A percentile compares a stretch with the other conserved stretches of the same genome.
Conservation (phyloP, 2,797 vertebrate genomes). For the Alectoris magna region DNA sequence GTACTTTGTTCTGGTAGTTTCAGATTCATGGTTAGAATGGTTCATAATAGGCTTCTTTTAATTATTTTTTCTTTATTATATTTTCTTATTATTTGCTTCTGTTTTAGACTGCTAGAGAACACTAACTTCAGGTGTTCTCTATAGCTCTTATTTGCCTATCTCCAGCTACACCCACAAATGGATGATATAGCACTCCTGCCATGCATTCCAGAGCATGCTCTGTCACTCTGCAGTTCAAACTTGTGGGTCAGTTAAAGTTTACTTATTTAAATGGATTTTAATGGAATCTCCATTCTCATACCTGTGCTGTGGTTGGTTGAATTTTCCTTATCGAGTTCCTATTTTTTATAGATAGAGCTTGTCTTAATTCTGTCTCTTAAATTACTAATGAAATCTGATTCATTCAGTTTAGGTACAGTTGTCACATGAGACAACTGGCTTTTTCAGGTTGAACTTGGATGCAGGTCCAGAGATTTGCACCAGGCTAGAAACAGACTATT, state of each 20-base stretch:
- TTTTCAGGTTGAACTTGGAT: neutral
- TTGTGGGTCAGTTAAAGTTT: neutral
- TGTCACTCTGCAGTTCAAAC: neutral
- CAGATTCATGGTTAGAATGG: neutral
- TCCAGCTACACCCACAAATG: neutral
- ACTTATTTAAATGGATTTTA: neutral
- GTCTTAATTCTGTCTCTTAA: neutral
- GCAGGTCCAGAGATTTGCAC: neutral
- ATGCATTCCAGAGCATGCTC: constrained; percentile 16
- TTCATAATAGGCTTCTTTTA: neutral
- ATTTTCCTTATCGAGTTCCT: neutral
- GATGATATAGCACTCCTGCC: constrained; percentile 52
- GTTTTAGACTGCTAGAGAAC: neutral
- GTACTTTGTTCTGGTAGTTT: neutral
- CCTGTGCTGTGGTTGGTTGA: neutral
- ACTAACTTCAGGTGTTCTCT: neutral
- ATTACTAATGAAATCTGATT: neutral
- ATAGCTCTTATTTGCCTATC: neutral
- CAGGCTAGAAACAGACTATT: neutral
- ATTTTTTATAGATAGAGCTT: neutral
- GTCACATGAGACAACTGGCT: neutral
- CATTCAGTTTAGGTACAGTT: neutral
- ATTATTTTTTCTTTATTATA: neutral
- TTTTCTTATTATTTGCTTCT: neutral
- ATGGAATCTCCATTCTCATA: neutral